These are phyloP conservation scores for Nicator chloris DNA, from an alignment of 2,113 vertebrate species.

Conservation along the genomic window DNA sequence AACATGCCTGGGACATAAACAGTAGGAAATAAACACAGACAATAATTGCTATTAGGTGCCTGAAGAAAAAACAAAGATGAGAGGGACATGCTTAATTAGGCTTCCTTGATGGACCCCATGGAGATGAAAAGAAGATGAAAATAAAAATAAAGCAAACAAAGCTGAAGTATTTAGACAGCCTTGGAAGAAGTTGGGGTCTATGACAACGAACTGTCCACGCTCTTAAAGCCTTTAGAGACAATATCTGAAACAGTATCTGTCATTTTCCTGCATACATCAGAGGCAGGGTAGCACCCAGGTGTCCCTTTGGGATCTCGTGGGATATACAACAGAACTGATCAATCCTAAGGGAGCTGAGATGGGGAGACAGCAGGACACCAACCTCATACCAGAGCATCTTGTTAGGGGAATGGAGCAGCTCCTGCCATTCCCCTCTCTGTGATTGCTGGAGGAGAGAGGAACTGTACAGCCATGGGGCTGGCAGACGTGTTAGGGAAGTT, in stretches of 20 bases:
- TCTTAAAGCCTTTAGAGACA: not conserved
- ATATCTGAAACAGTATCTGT: not conserved
- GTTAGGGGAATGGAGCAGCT: not conserved
- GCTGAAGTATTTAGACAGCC: not conserved
- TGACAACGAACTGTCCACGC: not conserved
- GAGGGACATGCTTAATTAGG: not conserved
- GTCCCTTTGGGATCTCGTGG: not conserved
- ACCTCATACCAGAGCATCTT: not conserved
- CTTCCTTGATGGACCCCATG: not conserved
- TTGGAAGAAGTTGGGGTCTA: not conserved
- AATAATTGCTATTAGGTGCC: not conserved
- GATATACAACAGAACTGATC: not conserved
- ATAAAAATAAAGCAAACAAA: not conserved
- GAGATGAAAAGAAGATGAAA: not conserved
- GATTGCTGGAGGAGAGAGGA: not conserved
- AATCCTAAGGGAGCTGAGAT: not conserved
- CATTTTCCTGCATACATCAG: not conserved
- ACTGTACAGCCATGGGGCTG: not conserved
- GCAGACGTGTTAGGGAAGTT: not conserved
- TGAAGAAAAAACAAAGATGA: not conserved
- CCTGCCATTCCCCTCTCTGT: fast-evolving
- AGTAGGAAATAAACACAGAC: not conserved
- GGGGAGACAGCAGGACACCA: not conserved
- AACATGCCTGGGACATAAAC: not conserved
- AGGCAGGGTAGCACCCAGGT: not conserved